Percentiles rank a stretch among this genome's conserved stretches.
Evolutionary conservation across 2,797 vertebrate genomes (phyloP).

Genomic region (Sebastes reedi): DNA sequence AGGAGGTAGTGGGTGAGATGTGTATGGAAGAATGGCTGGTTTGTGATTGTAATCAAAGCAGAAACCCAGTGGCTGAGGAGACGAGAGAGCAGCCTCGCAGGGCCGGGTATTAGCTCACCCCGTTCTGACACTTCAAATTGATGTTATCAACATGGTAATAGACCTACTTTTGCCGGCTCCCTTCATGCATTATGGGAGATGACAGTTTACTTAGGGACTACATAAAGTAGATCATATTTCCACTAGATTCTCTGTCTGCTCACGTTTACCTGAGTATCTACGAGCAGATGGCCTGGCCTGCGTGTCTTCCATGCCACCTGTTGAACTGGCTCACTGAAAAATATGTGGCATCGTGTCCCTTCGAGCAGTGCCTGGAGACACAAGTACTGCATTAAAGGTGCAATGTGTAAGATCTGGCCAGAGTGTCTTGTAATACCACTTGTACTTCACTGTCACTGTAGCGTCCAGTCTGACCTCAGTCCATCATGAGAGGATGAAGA

Average conservation of each 20-base stretch:
- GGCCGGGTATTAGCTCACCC: conserved; percentile 61
- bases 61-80: conserved; percentile 51
- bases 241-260: conserved; percentile 70
- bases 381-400: not conserved
- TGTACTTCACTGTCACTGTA: not conserved
- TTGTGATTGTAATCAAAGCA: conserved; percentile 74
- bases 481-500: not conserved
- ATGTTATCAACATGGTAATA: conserved; percentile 77
- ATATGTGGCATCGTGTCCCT: conserved; percentile 10
- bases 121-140: conserved; percentile 72
- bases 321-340: conserved; percentile 34
- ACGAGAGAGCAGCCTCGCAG: conserved; percentile 35
- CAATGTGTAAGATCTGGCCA: too few relatives aligned
- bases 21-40: conserved; percentile 38
- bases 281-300: conserved; percentile 61
- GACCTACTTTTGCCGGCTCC: conserved; percentile 69
- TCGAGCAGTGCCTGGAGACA: conserved; percentile 16
- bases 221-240: conserved; percentile 79
- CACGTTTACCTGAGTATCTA: conserved; percentile 58
- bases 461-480: not conserved
- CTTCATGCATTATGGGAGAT: conserved; percentile 68
- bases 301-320: conserved; percentile 36
- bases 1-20: conserved; percentile 24
- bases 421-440: not conserved
- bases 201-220: conserved; percentile 77